Evolutionary conservation across 1,140 invertebrate species (phyloP).

Genomic region (Caenorhabditis remanei): DNA sequence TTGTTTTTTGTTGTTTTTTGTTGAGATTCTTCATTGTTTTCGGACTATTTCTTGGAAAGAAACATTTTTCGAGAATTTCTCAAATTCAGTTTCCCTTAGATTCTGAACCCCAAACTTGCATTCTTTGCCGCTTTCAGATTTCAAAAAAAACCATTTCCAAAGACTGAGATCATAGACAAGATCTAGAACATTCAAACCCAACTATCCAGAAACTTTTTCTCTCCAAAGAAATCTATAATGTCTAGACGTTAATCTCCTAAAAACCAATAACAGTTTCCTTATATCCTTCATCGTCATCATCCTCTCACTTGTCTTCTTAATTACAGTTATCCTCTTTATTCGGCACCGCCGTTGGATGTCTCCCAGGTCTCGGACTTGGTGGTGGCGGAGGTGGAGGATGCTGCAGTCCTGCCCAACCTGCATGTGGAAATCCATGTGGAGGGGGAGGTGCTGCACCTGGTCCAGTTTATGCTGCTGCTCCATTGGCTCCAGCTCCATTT

Average conservation of each 20-base stretch:
- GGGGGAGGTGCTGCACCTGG: slow-evolving; percentile 31
- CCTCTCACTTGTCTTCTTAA: background rate
- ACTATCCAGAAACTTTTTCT: too few species aligned
- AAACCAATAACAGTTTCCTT: too few species aligned
- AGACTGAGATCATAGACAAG: too few species aligned
- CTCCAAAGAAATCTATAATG: too few species aligned
- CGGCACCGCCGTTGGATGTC: slow-evolving; percentile 22
- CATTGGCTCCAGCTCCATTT: slow-evolving; percentile 36
- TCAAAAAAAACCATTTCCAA: too few species aligned
- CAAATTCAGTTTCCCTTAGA: background rate
- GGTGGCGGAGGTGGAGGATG: slow-evolving; percentile 58
- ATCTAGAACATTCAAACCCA: too few species aligned
- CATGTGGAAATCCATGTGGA: slow-evolving; percentile 57
- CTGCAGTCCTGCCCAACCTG: background rate
- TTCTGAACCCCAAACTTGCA: background rate
- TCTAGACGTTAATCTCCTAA: too few species aligned
- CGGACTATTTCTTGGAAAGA: background rate
- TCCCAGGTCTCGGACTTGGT: slow-evolving; percentile 36
- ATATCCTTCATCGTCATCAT: too few species aligned
- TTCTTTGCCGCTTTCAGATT: too few species aligned
- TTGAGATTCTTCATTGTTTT: background rate
- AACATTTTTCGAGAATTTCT: background rate
- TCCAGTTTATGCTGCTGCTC: slow-evolving; percentile 38
- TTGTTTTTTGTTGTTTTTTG: background rate
- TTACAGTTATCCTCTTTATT: slow-evolving; percentile 38